These are phyloP conservation scores for Limnodromus scolopaceus DNA, from an alignment of 2,797 vertebrate species.

Conservation along the genomic window DNA sequence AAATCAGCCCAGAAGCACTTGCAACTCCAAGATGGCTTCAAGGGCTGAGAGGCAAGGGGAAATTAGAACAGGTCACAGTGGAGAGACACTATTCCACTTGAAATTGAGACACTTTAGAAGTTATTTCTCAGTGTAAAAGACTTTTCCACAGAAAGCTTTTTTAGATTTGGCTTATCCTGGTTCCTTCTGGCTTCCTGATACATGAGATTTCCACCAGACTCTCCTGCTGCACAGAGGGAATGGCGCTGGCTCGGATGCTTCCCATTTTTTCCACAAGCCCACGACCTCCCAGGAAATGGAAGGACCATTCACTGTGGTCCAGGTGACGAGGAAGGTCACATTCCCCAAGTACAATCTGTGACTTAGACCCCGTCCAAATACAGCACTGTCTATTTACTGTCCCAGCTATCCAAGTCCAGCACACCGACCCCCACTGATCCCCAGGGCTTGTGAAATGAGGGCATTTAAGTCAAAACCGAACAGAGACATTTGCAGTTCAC, in stretches of 20 bases:
- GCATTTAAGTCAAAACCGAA: background rate
- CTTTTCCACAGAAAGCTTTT: background rate
- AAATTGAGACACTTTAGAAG: background rate
- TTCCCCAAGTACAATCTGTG: background rate
- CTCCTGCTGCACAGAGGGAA: background rate
- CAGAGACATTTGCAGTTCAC: background rate
- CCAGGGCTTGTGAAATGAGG: background rate
- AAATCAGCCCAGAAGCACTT: background rate
- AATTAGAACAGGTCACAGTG: background rate
- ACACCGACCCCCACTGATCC: too few relatives aligned
- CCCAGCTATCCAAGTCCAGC: background rate
- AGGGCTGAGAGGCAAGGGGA: background rate
- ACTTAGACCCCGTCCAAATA: background rate
- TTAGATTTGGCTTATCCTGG: background rate
- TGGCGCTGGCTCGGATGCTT: background rate
- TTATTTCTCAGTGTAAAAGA: background rate
- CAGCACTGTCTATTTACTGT: background rate
- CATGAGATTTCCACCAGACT: accelerated
- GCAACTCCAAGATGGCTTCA: background rate
- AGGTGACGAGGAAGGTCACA: background rate
- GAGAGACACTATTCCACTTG: background rate
- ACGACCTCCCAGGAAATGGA: background rate
- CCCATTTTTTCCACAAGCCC: background rate
- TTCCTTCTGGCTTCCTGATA: background rate
- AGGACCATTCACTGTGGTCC: background rate